Evolutionary conservation across 1,140 invertebrate species (phyloP).

Genomic region (Cotesia chilonis): DNA sequence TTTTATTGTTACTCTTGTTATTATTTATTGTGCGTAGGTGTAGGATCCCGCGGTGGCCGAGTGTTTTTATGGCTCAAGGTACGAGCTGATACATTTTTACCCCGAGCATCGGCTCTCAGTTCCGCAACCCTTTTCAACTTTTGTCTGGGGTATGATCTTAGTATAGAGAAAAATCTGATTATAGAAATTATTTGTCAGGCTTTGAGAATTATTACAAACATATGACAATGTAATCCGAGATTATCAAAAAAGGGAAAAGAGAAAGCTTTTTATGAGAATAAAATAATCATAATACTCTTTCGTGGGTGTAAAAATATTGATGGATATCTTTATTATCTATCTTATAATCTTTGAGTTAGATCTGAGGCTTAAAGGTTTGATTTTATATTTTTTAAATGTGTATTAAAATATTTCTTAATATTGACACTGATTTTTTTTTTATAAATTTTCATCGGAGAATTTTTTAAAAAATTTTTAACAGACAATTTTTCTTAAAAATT

Average conservation of each 20-base stretch:
- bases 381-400: too few relatives aligned
- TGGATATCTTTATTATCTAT: slow-evolving; percentile 13
- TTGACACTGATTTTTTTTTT: too few relatives aligned
- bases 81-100: slow-evolving; percentile 13
- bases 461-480: too few relatives aligned
- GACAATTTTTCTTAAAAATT: too few relatives aligned
- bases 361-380: too few relatives aligned
- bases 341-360: too few relatives aligned
- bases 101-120: too few relatives aligned
- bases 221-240: slow-evolving; percentile 33
- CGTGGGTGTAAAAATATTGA: slow-evolving; percentile 28
- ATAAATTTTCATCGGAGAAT: too few relatives aligned
- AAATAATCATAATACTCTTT: slow-evolving; percentile 4
- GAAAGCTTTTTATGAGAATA: slow-evolving; percentile 1
- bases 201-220: slow-evolving; percentile 48
- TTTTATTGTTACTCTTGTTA: too few relatives aligned
- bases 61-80: slow-evolving; percentile 38
- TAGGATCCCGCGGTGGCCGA: slow-evolving; percentile 34
- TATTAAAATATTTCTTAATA: too few relatives aligned
- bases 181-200: slow-evolving; percentile 44
- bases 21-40: slow-evolving; percentile 40
- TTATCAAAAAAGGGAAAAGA: slow-evolving; percentile 22
- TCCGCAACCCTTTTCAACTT: slow-evolving; percentile 28
- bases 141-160: not conserved
- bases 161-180: slow-evolving; percentile 49